phyloP scores from a whole-genome alignment of 2,113 vertebrate genomes.

The Aythya baeri region DNA sequence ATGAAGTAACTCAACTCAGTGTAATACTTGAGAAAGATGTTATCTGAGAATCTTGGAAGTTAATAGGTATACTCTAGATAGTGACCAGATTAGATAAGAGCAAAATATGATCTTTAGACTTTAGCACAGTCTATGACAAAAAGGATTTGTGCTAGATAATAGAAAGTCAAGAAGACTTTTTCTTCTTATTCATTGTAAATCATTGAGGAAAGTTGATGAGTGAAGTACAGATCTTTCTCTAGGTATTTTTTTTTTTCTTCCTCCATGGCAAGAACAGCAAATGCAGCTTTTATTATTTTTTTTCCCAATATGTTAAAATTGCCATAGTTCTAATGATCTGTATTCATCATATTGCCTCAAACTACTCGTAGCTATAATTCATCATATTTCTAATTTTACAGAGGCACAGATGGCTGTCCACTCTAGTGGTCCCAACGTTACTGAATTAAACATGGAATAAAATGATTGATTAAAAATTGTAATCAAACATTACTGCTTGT shows the following conservation, averaged over 20 bases:
- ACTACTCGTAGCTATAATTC: conserved; percentile 54
- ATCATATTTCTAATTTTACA: conserved; percentile 74
- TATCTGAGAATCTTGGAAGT: background rate
- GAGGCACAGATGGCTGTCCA: conserved; percentile 72
- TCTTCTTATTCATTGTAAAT: background rate
- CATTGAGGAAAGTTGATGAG: background rate
- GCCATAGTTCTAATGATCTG: conserved; percentile 22
- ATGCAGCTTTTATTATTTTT: background rate
- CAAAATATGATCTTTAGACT: background rate
- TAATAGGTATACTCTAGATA: background rate
- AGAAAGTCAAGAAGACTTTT: background rate
- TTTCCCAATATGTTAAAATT: background rate
- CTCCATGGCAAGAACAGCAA: background rate
- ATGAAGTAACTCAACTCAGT: background rate
- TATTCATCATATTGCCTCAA: conserved; percentile 45
- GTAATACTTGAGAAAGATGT: background rate
- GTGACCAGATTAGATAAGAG: background rate
- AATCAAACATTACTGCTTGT: conserved; percentile 58
- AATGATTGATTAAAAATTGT: conserved; percentile 69
- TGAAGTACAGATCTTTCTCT: background rate
- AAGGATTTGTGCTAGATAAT: background rate
- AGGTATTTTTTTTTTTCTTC: background rate
- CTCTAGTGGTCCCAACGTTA: conserved; percentile 57
- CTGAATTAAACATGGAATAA: conserved; percentile 53
- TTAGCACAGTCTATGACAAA: background rate